These are phyloP conservation scores for Branchinecta sandiegonensis DNA, from an alignment of 2,888 invertebrate genomes.

Conservation along the genomic window DNA sequence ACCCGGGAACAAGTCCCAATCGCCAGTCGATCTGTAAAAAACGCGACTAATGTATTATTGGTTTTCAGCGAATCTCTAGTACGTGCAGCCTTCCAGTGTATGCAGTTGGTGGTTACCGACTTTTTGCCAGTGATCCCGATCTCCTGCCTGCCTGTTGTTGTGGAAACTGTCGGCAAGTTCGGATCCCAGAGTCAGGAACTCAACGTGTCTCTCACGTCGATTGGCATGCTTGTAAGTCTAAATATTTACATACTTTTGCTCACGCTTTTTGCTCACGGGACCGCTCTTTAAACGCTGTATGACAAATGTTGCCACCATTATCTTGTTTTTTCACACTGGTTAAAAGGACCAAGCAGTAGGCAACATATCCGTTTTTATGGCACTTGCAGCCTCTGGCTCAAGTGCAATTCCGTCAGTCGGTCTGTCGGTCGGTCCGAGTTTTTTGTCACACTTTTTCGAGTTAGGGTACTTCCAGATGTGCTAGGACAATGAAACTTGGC, in stretches of 20 bases:
- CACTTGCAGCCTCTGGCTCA: too few species aligned
- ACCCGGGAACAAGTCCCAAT: too few species aligned
- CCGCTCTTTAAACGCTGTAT: neutral
- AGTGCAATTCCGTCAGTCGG: too few species aligned
- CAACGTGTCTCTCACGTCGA: constrained; percentile 91
- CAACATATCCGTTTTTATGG: too few species aligned
- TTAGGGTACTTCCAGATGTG: too few species aligned
- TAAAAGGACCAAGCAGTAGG: too few species aligned
- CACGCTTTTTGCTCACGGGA: neutral
- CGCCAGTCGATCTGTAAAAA: too few species aligned
- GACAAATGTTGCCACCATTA: neutral
- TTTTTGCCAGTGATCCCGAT: constrained; percentile 83
- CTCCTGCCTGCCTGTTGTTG: constrained; percentile 72
- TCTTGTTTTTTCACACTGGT: too few species aligned
- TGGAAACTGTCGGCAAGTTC: constrained; percentile 86
- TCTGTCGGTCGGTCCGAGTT: too few species aligned
- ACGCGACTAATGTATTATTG: constrained; percentile 29
- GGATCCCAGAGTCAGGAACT: constrained; percentile 90
- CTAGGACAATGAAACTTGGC: too few species aligned
- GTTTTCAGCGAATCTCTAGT: constrained; percentile 63
- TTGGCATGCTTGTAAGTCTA: constrained; percentile 70
- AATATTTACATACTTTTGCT: neutral
- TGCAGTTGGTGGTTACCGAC: constrained; percentile 88
- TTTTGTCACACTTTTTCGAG: too few species aligned
- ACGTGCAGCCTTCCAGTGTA: constrained; percentile 85